Conservation (phyloP, 1,140 invertebrate species). For the Aphaenogaster ashmeadi region DNA sequence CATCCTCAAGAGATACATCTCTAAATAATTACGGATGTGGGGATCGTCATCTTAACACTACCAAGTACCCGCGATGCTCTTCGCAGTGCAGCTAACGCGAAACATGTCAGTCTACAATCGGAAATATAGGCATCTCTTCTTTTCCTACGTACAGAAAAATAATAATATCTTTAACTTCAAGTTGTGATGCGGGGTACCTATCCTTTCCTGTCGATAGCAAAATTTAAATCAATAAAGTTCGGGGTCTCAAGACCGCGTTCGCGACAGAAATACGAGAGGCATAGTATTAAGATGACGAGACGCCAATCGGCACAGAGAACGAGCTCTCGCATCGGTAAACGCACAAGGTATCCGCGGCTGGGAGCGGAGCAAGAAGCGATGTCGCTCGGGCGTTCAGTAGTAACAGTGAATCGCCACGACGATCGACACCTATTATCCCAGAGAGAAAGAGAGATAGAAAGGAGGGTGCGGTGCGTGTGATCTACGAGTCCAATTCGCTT, state of each 20-base stretch:
- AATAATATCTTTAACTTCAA: not conserved
- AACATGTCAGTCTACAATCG: not conserved
- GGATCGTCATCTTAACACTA: slow-evolving; percentile 39
- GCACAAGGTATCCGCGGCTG: slow-evolving; percentile 4
- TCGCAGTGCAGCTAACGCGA: not conserved
- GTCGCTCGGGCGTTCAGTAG: slow-evolving; percentile 41
- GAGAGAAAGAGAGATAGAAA: not conserved
- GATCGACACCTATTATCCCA: slow-evolving; percentile 15
- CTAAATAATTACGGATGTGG: not conserved
- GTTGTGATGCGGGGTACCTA: not conserved
- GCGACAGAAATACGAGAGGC: not conserved
- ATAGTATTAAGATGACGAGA: slow-evolving; percentile 35
- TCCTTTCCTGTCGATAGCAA: not conserved
- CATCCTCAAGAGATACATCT: not conserved
- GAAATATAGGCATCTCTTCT: not conserved
- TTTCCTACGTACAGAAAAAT: not conserved
- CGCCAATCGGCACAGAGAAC: not conserved
- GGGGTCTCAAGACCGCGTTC: not conserved
- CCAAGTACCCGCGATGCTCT: not conserved
- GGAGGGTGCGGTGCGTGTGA: slow-evolving; percentile 7
- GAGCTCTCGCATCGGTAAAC: slow-evolving; percentile 25
- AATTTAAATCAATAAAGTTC: not conserved
- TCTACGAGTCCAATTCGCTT: slow-evolving; percentile 82
- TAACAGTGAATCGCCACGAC: slow-evolving; percentile 21
- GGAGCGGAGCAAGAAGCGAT: slow-evolving; percentile 57